Evolutionary conservation across 2,888 invertebrate species (phyloP), one percentile per base, ranked within the genome.

Genomic region (Elaeidobius kamerunicus): DNA sequence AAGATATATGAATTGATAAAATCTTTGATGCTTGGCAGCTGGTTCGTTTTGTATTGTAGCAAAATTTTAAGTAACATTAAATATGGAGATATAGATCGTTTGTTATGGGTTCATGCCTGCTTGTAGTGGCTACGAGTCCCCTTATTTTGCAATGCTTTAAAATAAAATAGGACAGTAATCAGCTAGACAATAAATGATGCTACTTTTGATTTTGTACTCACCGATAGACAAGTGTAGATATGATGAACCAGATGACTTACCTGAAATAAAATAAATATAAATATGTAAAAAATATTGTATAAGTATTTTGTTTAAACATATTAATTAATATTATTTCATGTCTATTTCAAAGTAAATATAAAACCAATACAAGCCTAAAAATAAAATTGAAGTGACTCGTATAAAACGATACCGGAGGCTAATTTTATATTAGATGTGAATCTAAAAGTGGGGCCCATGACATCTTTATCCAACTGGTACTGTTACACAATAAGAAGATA

Each of bases 11-110:
- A 61, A 57, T 62, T 62, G 70, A 70, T 70, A 68, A 65, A 62
- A 70, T 69, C 67, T 65, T 65, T 41, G 56, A 56, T 65, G 64
- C 67, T 58, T 61, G 65, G 68, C 70, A 70, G 70, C 70, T 70
- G 70, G 67, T 61, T 62, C 61, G 43, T 63, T n/a, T 67, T 66
- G 65, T 66, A 62, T 63, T 66, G 62, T 66, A 65, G 63, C 66
- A 66, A 69, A n/a, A 66, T 67, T 68, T 68, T 66, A 69, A 69
- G 65, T 68, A 67, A 69, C 69, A 67, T 68, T 67, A 69, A 68
- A 66, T 68, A 43, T 38, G 38, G 14, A 16, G 55, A 55, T 55
- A 55, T 20, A 32, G 55, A 55, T 55, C 55, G 40, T 55, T 55
- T 50, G 44, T 50, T 55, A 55, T 50, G 49, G 50, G 45, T 50